Evolutionary conservation across 2,797 vertebrate species (phyloP), one percentile per base, ranked within the genome.

Genomic region (Oreortyx pictus): DNA sequence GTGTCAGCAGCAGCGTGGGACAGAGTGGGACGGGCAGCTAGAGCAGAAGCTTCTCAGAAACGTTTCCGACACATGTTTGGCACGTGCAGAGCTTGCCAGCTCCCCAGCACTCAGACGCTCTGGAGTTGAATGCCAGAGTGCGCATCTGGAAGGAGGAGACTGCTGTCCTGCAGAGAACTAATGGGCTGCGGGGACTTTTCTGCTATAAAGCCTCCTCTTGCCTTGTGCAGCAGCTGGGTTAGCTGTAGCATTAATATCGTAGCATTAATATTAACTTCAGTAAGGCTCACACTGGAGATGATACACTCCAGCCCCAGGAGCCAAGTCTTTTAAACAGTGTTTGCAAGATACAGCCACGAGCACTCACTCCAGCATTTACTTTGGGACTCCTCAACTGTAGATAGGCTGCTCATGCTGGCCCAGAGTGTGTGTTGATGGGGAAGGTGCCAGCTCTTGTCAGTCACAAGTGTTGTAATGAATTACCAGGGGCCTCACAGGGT

Each of bases 361-460:
- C 90, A 9, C 90, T 89, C 75, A 14, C 61, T 90, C 72, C 88
- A 89, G 61, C 2, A 1, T 85, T 88, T 59, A 52, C 88, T 91
- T 65, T 61, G 86, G 80, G 86, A 72, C 86, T 92, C 88, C 75
- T 90, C 3, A 2, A 57, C 75, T 85, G 78, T 5, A 7, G 76
- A 74, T 75, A 35, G 41, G 86, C 86, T 90, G 81, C 70, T 96
- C 59, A 6, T 70, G 93, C 94, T 90, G 90, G 94, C 90, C 94
- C 84, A 70, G 83, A 81, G 89, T 6, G 76, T 79, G 83, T 74
- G 92, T 37, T 35, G 95, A 72, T 68, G 90, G 94, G 94, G 96
- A 95, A 89, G 84, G 90, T 89, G 92, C 90, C 95, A 96, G 88
- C 94, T 93, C 93, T 93, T 90, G 93, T 92, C 95, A 94, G 83